phyloP scores from a whole-genome alignment of 2,888 invertebrate species.

The Stenolophus ochropezus region DNA sequence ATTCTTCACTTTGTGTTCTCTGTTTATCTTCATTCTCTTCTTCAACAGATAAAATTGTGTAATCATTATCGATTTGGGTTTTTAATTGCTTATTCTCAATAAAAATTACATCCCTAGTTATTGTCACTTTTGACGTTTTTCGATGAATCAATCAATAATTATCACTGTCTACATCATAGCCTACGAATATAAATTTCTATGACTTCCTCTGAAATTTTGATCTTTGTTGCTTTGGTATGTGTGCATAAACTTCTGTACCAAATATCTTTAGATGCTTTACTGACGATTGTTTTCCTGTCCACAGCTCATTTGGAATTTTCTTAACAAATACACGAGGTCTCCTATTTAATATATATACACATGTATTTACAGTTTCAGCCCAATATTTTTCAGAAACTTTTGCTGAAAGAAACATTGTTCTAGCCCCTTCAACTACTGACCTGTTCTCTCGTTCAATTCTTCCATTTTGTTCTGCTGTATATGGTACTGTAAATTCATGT shows the following conservation, averaged over 20 bases:
- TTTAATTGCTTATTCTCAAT: too few relatives aligned
- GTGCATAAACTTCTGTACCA: constrained; percentile 52
- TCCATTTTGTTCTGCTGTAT: constrained; percentile 66
- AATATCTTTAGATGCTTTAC: neutral
- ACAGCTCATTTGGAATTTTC: constrained; percentile 23
- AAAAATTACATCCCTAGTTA: too few relatives aligned
- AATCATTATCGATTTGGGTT: constrained; percentile 41
- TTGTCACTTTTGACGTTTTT: constrained; percentile 50
- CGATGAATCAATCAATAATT: constrained; percentile 64
- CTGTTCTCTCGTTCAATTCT: constrained; percentile 66
- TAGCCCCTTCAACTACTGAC: constrained; percentile 62
- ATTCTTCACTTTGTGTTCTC: constrained; percentile 16
- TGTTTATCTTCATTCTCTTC: neutral
- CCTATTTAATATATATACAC: constrained; percentile 66
- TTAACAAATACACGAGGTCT: neutral
- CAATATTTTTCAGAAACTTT: constrained; percentile 62
- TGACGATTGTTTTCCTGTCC: constrained; percentile 2
- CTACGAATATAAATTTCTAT: too few relatives aligned
- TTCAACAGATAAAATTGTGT: neutral
- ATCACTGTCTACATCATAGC: constrained; percentile 37
- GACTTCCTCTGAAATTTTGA: constrained; percentile 17
- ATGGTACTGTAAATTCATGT: constrained; percentile 62
- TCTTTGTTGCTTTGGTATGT: constrained; percentile 42
- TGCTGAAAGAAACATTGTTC: too few relatives aligned
- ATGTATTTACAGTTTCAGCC: constrained; percentile 67